A percentile compares a stretch with the other conserved stretches of the same genome.
Evolutionary conservation across 2,888 invertebrate species (phyloP).

Genomic region (Sylvicola fuscatus): DNA sequence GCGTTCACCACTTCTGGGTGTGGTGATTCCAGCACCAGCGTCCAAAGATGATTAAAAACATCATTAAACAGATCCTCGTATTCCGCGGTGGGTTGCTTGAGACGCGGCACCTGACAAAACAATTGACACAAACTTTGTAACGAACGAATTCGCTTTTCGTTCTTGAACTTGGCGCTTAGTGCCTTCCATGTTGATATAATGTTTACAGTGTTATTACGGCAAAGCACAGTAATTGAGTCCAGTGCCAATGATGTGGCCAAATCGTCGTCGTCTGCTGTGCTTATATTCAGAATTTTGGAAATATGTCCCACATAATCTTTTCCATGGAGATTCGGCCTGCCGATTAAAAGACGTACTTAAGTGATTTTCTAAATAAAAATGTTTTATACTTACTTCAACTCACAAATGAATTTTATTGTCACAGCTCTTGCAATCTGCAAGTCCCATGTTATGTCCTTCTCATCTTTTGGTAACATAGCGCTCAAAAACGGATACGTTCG

Average conservation of each 20-base stretch:
- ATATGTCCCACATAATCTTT: constrained; percentile 43
- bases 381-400: constrained; percentile 25
- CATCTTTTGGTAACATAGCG: constrained; percentile 25
- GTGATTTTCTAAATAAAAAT: constrained; percentile 1
- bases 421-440: constrained; percentile 34
- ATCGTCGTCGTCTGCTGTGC: constrained; percentile 22
- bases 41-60: constrained; percentile 33
- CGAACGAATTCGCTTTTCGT: constrained; percentile 33
- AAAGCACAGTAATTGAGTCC: constrained; percentile 37
- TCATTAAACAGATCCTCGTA: constrained; percentile 30
- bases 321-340: constrained; percentile 41
- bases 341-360: constrained; percentile 2
- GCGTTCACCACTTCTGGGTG: constrained; percentile 26
- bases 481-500: constrained; percentile 44
- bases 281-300: constrained; percentile 42
- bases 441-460: constrained; percentile 27
- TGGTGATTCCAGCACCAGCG: constrained; percentile 23
- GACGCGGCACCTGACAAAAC: constrained; percentile 34
- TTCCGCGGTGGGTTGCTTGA: constrained; percentile 30
- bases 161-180: constrained; percentile 35
- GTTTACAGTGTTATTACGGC: constrained; percentile 41
- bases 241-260: constrained; percentile 35
- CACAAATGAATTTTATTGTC: constrained; percentile 36
- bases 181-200: constrained; percentile 46
- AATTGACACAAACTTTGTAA: constrained; percentile 41